A percentile compares a stretch with the other conserved stretches of the same genome.
These are phyloP conservation scores for Dufourea novaeangliae DNA, from an alignment of 1,140 invertebrate genomes.

Conservation along the genomic window DNA sequence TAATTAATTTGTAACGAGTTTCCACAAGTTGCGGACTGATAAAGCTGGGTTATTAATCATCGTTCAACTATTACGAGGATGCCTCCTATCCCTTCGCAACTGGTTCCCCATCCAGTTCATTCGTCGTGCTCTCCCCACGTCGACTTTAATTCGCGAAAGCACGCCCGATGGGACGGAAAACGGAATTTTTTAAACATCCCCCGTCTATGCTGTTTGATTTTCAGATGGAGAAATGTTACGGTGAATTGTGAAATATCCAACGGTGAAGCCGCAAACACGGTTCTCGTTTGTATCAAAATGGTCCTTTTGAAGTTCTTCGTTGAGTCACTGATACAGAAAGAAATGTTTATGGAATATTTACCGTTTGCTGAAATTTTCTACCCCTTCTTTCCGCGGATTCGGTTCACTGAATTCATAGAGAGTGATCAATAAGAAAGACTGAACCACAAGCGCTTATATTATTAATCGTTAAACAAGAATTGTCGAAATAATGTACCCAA, in stretches of 20 bases:
- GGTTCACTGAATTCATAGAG: not conserved
- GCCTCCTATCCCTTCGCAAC: constrained; percentile 11
- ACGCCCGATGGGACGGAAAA: constrained; percentile 11
- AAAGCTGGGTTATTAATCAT: constrained; percentile 62
- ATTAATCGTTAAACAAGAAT: too few relatives aligned
- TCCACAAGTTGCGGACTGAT: constrained; percentile 57
- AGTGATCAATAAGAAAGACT: too few relatives aligned
- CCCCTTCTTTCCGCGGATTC: not conserved
- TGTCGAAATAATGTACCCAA: too few relatives aligned
- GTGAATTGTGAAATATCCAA: not conserved
- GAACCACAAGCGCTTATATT: too few relatives aligned
- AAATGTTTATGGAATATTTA: not conserved
- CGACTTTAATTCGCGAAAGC: constrained; percentile 18
- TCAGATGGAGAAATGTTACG: not conserved
- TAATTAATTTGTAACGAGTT: constrained; percentile 69
- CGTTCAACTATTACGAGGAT: constrained; percentile 47
- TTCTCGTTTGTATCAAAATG: not conserved
- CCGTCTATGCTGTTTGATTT: not conserved
- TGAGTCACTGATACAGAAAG: too few relatives aligned
- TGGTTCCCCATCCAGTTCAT: constrained; percentile 56
- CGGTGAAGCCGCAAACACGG: too few relatives aligned
- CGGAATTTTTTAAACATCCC: constrained; percentile 21
- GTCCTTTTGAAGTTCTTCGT: too few relatives aligned
- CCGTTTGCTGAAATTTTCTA: not conserved
- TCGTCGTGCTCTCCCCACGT: constrained; percentile 5